Evolutionary conservation across 1,140 invertebrate genomes (phyloP).

Genomic region (Trichonephila inaurata): DNA sequence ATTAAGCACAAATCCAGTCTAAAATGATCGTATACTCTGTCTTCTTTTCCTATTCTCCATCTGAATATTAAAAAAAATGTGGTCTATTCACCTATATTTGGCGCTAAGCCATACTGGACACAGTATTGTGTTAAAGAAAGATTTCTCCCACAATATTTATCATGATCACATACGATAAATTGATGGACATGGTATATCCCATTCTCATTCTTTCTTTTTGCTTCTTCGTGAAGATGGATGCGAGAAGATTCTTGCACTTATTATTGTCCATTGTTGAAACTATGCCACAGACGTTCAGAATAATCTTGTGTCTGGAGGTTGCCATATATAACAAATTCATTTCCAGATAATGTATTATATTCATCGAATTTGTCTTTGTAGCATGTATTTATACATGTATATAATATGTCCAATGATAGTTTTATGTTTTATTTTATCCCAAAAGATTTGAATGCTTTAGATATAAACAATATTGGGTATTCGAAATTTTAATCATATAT

Average conservation of each 20-base stretch:
- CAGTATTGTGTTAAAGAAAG: constrained; percentile 54
- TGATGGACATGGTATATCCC: constrained; percentile 11
- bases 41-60: not conserved
- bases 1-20: not conserved
- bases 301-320: not conserved
- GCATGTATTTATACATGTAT: not conserved
- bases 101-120: constrained; percentile 44
- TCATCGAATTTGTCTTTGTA: not conserved
- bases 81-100: constrained; percentile 18
- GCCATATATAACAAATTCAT: not conserved
- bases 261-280: constrained; percentile 3
- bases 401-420: not conserved
- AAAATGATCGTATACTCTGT: not conserved
- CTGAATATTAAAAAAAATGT: not conserved
- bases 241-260: not conserved
- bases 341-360: not conserved
- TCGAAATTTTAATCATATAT: no score
- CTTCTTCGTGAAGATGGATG: not conserved
- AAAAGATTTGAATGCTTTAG: no score
- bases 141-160: constrained; percentile 43
- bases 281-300: not conserved
- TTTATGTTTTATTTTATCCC: no score
- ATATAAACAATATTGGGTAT: no score
- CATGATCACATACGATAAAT: constrained; percentile 46
- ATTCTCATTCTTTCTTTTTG: not conserved